A percentile compares a stretch with the other conserved stretches of the same genome.
Conservation (phyloP, 2,888 invertebrate genomes). For the Ormyrus thymus region DNA sequence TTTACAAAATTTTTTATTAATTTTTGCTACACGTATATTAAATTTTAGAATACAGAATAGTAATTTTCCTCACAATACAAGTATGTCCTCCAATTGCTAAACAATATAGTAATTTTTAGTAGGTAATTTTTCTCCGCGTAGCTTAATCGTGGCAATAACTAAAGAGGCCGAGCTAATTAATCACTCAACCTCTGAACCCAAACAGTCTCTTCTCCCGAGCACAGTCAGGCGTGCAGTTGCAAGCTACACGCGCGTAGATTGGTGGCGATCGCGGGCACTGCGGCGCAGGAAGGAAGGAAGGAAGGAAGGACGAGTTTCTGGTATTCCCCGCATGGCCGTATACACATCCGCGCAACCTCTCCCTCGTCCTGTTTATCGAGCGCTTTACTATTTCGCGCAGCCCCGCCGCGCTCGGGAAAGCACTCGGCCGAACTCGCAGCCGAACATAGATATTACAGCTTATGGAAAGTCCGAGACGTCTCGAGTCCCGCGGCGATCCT, state of each 20-base stretch:
- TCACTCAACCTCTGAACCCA: too few relatives aligned
- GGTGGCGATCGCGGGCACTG: not conserved
- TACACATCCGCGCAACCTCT: not conserved
- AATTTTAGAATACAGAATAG: too few relatives aligned
- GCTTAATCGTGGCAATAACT: too few relatives aligned
- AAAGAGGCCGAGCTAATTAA: too few relatives aligned
- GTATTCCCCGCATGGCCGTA: constrained; percentile 32
- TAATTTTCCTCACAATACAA: too few relatives aligned
- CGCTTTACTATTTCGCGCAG: constrained; percentile 48
- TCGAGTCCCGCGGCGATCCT: constrained; percentile 38
- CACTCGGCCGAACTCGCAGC: constrained; percentile 40
- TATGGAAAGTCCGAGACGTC: constrained; percentile 34
- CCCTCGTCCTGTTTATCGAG: constrained; percentile 39
- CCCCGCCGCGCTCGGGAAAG: constrained; percentile 30
- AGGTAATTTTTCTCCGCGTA: too few relatives aligned
- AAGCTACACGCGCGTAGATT: not conserved
- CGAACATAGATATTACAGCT: constrained; percentile 55
- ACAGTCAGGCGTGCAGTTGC: not conserved
- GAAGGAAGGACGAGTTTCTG: constrained; percentile 32
- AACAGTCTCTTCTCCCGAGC: not conserved
- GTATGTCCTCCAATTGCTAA: too few relatives aligned
- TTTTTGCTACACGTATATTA: too few relatives aligned
- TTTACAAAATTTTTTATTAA: too few relatives aligned
- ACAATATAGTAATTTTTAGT: too few relatives aligned
- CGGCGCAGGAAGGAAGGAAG: constrained; percentile 8